Evolutionary conservation across 2,888 invertebrate genomes (phyloP).

Genomic region (Nemotelus pantherinus): DNA sequence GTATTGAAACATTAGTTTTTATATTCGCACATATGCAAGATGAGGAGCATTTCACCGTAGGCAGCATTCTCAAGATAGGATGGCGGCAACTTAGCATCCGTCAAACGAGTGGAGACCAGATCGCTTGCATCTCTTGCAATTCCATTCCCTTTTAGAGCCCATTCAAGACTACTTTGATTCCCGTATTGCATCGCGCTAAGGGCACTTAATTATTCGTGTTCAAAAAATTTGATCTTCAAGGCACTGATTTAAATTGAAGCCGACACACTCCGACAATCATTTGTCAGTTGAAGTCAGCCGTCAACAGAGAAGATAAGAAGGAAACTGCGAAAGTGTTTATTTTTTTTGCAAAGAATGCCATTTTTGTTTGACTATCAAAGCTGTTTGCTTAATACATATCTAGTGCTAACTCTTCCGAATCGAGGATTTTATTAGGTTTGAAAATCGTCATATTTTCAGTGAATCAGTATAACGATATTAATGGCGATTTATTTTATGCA

Average conservation of each 20-base stretch:
- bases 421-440: too few species aligned
- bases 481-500: too few species aligned
- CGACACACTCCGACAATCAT: constrained; percentile 49
- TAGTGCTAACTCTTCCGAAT: too few species aligned
- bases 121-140: neutral
- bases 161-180: neutral
- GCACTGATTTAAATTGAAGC: constrained; percentile 49
- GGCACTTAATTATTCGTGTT: constrained; percentile 15
- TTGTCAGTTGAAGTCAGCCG: constrained; percentile 48
- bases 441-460: too few species aligned
- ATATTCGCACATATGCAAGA: neutral
- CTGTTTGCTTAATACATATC: too few species aligned
- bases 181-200: neutral
- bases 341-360: too few species aligned
- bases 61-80: neutral
- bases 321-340: neutral
- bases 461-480: too few species aligned
- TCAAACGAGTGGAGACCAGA: constrained; percentile 1
- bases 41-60: neutral
- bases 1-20: neutral
- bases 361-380: too few species aligned
- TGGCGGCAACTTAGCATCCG: constrained; percentile 11
- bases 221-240: constrained; percentile 32
- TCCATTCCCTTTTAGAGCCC: neutral
- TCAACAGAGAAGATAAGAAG: constrained; percentile 31